Conservation (phyloP, 2,888 invertebrate species). For the Dynastes grantii region DNA sequence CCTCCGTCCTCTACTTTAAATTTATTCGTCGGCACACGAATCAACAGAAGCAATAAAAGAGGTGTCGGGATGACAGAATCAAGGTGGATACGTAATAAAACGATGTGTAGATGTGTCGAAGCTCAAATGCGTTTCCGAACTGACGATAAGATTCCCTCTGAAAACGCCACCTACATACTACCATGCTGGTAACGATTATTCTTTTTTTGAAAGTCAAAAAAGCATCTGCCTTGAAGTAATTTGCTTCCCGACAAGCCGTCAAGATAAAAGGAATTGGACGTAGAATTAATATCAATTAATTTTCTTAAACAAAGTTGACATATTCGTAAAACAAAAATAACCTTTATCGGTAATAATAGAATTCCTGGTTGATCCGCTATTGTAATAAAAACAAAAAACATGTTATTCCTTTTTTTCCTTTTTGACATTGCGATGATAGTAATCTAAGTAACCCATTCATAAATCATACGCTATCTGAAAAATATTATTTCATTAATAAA, state of each 20-base stretch:
- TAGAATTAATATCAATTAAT: not conserved
- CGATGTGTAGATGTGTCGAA: slow-evolving; percentile 52
- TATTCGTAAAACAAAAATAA: not conserved
- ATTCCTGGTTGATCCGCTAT: not conserved
- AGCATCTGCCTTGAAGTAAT: not conserved
- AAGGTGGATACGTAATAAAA: slow-evolving; percentile 53
- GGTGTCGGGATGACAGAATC: slow-evolving; percentile 53
- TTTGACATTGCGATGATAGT: no score
- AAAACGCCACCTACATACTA: slow-evolving; percentile 39
- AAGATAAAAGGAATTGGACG: slow-evolving; percentile 8
- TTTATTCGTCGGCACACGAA: slow-evolving; percentile 51
- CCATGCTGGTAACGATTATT: not conserved
- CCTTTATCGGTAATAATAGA: not conserved
- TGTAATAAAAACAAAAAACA: no score
- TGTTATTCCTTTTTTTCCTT: no score
- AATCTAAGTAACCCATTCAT: no score
- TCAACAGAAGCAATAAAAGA: slow-evolving; percentile 53
- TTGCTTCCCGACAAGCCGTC: not conserved
- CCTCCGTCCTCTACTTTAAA: slow-evolving; percentile 48
- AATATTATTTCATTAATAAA: no score
- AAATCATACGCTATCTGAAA: no score
- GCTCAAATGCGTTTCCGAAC: slow-evolving; percentile 49
- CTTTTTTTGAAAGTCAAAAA: slow-evolving; percentile 16
- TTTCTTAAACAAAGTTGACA: not conserved
- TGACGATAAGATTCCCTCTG: slow-evolving; percentile 45